Percentiles rank a stretch among this genome's conserved stretches.
Conservation (phyloP, 2,113 vertebrate species). For the Silurus meridionalis region DNA sequence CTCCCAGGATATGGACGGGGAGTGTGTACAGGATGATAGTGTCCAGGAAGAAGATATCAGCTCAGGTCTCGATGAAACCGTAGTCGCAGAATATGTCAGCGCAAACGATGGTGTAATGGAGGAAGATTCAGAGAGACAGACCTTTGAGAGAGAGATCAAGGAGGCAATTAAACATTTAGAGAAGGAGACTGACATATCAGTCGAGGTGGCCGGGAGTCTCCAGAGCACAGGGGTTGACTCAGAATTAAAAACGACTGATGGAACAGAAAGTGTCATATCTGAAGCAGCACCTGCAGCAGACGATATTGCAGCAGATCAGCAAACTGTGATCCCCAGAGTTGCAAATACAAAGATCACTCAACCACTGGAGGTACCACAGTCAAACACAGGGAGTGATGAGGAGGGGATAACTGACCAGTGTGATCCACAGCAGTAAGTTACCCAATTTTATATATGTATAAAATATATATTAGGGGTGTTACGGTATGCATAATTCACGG, state of each 20-base stretch:
- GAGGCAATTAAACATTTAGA: constrained; percentile 38
- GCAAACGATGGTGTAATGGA: constrained; percentile 24
- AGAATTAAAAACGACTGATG: constrained; percentile 6
- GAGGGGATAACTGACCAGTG: background rate
- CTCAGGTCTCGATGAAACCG: constrained; percentile 12
- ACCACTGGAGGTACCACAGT: constrained; percentile 23
- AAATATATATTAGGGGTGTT: too few species aligned
- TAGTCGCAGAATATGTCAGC: constrained; percentile 7
- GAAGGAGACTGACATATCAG: constrained; percentile 21
- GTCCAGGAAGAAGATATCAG: constrained; percentile 31
- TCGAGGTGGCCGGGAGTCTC: background rate
- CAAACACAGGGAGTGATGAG: background rate
- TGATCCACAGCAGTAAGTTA: constrained; percentile 34
- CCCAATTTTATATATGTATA: background rate
- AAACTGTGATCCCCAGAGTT: constrained; percentile 30
- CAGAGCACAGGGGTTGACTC: background rate
- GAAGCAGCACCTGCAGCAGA: background rate
- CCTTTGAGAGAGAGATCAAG: constrained; percentile 36
- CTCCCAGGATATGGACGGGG: constrained; percentile 6
- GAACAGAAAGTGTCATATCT: background rate
- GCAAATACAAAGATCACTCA: constrained; percentile 35
- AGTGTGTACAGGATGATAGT: background rate
- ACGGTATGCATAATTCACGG: too few species aligned
- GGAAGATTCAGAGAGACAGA: constrained; percentile 37
- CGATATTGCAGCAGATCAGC: background rate